Conservation (phyloP, 2,113 vertebrate species). For the Perccottus glenii region DNA sequence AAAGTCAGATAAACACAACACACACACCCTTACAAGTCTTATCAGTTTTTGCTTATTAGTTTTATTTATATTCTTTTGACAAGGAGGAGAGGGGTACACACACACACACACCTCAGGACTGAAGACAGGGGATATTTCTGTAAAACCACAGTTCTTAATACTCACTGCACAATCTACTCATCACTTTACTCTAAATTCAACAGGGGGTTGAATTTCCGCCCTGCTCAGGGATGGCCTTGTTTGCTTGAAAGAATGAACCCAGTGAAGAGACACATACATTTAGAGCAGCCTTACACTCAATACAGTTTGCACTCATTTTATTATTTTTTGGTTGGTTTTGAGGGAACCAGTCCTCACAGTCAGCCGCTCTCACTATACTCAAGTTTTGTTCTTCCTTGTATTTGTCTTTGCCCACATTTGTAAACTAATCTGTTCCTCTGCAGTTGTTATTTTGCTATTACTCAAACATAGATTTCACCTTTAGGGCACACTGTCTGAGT, state of each 20-base stretch:
- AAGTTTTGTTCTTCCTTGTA: conserved; percentile 29
- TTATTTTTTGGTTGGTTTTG: conserved; percentile 64
- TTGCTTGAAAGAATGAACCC: conserved; percentile 83
- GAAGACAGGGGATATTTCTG: conserved; percentile 78
- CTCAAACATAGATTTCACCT: conserved; percentile 31
- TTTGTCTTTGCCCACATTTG: too few species aligned
- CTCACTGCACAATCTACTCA: conserved; percentile 86
- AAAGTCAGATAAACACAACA: conserved; percentile 67
- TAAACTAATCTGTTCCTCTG: conserved; percentile 15
- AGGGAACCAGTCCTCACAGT: conserved; percentile 62
- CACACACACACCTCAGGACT: conserved; percentile 84
- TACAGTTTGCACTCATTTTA: conserved; percentile 76
- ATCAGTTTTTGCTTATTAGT: conserved; percentile 41
- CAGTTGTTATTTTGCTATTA: conserved; percentile 35
- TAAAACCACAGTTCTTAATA: conserved; percentile 73
- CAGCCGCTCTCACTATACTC: conserved; percentile 33
- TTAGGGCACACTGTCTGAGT: conserved; percentile 35
- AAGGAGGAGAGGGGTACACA: conserved; percentile 69
- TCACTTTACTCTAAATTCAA: conserved; percentile 86
- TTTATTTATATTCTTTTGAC: conserved; percentile 46
- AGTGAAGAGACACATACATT: conserved; percentile 74
- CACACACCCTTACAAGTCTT: conserved; percentile 72
- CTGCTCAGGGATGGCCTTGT: conserved; percentile 85
- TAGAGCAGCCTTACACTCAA: conserved; percentile 82
- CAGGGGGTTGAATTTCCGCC: conserved; percentile 81